Evolutionary conservation across 2,113 vertebrate genomes (phyloP).

Genomic region (Numida meleagris): DNA sequence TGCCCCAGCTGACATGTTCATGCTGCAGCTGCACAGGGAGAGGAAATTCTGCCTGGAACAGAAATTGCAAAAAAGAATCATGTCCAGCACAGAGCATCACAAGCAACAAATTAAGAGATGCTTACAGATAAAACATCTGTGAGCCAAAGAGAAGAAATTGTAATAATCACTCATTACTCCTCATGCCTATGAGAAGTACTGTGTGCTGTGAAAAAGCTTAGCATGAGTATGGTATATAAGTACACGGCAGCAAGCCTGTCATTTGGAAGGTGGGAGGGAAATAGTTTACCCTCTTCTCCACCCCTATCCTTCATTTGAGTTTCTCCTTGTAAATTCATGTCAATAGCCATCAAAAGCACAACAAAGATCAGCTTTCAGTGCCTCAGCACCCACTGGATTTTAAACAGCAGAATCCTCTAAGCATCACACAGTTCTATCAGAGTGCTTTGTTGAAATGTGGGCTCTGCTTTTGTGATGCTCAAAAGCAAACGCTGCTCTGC

Average conservation of each 20-base stretch:
- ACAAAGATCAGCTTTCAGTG: background rate
- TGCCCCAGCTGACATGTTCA: background rate
- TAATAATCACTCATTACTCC: slow-evolving; percentile 36
- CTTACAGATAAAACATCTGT: background rate
- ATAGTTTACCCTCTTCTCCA: background rate
- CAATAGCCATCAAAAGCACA: background rate
- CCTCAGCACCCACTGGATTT: background rate
- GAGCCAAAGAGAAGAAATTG: slow-evolving; percentile 21
- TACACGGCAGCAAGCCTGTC: background rate
- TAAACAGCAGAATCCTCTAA: background rate
- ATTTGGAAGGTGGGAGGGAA: slow-evolving; percentile 12
- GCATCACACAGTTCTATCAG: background rate
- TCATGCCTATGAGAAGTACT: slow-evolving; percentile 27
- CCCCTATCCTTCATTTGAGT: background rate
- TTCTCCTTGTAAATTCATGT: slow-evolving; percentile 24
- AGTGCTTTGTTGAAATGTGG: background rate
- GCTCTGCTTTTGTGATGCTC: background rate
- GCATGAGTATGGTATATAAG: background rate
- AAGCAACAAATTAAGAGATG: slow-evolving; percentile 22
- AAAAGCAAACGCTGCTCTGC: background rate
- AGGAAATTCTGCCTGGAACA: background rate
- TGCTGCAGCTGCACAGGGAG: background rate
- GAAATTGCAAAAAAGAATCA: background rate
- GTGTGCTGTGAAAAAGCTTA: slow-evolving; percentile 35
- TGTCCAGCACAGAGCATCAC: background rate